phyloP scores from a whole-genome alignment of 2,797 vertebrate genomes.

The Falco novaeseelandiae region DNA sequence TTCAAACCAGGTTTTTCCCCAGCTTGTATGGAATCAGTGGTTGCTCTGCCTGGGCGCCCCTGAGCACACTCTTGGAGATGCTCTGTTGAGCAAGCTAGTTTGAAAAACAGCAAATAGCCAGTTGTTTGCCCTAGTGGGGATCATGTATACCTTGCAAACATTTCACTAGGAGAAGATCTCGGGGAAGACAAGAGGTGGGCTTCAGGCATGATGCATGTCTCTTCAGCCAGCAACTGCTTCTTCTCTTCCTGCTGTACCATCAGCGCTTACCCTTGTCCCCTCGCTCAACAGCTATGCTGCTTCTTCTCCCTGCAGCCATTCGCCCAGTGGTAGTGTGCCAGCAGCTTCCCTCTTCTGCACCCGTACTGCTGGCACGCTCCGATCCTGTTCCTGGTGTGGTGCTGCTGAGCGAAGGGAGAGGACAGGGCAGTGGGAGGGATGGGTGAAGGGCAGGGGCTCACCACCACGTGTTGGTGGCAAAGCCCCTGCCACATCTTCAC shows the following conservation, averaged over 20 bases:
- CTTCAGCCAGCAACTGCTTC: background rate
- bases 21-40: background rate
- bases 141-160: background rate
- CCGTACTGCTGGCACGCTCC: background rate
- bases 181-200: accelerated
- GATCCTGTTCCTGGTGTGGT: background rate
- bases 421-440: background rate
- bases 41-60: background rate
- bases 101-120: background rate
- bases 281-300: background rate
- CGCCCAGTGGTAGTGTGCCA: background rate
- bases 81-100: background rate
- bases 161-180: background rate
- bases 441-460: background rate
- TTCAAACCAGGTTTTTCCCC: background rate
- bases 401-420: background rate
- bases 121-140: background rate
- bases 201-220: background rate
- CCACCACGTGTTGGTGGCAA: accelerated
- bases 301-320: background rate
- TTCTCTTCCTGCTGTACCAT: background rate
- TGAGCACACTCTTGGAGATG: background rate
- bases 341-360: background rate
- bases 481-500: background rate
- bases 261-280: background rate